Base-by-base conservation (phyloP, 2,797 vertebrate genomes). In the Simalia tracyae region DNA sequence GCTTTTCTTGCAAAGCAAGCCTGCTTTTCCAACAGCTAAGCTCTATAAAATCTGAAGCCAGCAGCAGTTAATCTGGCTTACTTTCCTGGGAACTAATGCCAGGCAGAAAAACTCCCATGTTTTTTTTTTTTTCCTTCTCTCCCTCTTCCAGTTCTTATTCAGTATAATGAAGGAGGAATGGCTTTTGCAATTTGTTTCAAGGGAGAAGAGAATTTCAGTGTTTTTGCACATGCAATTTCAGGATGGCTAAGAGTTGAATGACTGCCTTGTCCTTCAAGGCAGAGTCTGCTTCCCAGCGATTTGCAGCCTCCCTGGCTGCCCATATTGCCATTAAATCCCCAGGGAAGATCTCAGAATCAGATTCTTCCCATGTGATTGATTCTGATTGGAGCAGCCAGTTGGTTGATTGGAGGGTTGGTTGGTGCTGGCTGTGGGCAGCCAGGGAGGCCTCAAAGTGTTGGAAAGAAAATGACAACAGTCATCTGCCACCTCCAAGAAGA, bases 1-100 rank as follows among this genome's bases (percentile, higher is more conserved):
- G 46, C 63, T 95, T 57, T 28, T 68, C 9, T 64, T 54, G 95
- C 94, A 89, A 90, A 96, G 94, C 94, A 94, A 94, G 88, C 87
- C 94, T 94, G 94, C 94, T 92, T 97, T 96, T 97, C 95, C 76
- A 93, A 95, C 94, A 96, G 84, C 5, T 0, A 88, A 94, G 96
- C 93, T 96, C 96, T 95, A 95, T 95, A 97, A 96, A 96, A 93
- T 95, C 96, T 95, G 95, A 96, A 95, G 95, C 95, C 92, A 92
- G 96, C 96, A 96, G 94, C 93, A 42, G 96, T 95, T 96, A 93
- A 94, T 96, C 97, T 97, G 96, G 90, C 93, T 94, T 96, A 93
- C 22, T 96, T 95, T 95, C 95, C 95, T 95, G 96, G 96, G 97
- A 96, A 96, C 94, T 1, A 91, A 95, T 96, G 96, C 92, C 96